Base-by-base conservation (phyloP, 1,140 invertebrate species). In the Drosophila novamexicana region DNA sequence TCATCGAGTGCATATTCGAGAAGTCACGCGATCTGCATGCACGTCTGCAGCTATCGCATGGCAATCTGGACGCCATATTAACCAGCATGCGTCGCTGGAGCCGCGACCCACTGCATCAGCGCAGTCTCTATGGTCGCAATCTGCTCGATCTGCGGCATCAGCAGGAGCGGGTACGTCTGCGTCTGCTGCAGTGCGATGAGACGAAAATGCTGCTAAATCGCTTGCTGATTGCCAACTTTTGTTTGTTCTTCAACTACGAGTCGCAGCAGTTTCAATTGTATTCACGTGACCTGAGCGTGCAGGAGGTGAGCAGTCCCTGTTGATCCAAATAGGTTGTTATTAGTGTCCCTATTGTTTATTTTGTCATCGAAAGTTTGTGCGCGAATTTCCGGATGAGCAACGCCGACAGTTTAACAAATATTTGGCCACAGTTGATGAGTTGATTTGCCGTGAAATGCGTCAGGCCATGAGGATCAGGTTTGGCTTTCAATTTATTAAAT, bases 191-290 rank as follows among this genome's bases (percentile, higher is more conserved):
- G 37, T 94, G 96, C 32, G 93, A 93, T 59, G 90, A 93, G 44
- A 93, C 94, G 52, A 94, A 94, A 22, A 86, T 92, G 40, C 92
- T 94, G 71, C 93, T 96, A 18, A 93, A 94, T 83, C 91, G 91
- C 10, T 81, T 96, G n/a, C 80, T 96, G 10, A 93, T 94, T 79
- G 93, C 94, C 71, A 95, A 96, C 78, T 93, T 94, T 57, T 92
- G 93, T 68, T 83, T 95, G 8, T 94, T 95, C 75, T 93, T 94
- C 29, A 93, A 93, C 81, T 90, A 92, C 49, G 84, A 90, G 16
- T 32, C 82, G 14, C 73, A 91, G 44, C 66, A 89, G 32, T 79
- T 90, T 66, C 81, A 91, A 61, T 18, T 90, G 6, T 90, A 86
- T 64, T 86, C 75, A 6, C 56, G 71, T 7, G 90, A 90, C 40